Conservation (phyloP, 2,113 vertebrate genomes). For the Rostratula benghalensis region DNA sequence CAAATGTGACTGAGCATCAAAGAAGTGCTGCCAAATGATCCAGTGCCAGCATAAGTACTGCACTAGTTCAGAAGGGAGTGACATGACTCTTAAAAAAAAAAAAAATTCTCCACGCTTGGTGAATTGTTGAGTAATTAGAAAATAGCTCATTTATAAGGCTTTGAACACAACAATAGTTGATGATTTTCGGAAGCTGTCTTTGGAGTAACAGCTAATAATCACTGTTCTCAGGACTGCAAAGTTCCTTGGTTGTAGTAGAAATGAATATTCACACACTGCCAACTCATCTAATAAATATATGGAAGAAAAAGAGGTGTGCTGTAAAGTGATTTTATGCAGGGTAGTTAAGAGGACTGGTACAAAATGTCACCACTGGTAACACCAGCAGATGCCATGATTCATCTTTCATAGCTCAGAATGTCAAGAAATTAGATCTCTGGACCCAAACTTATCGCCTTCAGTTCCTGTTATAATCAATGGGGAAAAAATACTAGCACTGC, state of each 20-base stretch:
- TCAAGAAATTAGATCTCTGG: neutral
- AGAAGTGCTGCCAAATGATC: neutral
- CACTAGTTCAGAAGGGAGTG: neutral
- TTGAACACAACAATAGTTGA: neutral
- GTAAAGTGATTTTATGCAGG: neutral
- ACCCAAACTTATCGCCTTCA: neutral
- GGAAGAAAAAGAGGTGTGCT: neutral
- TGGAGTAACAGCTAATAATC: neutral
- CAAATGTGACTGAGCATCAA: neutral
- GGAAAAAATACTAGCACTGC: neutral
- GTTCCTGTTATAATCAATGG: neutral
- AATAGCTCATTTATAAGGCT: neutral
- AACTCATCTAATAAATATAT: neutral
- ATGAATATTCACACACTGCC: neutral
- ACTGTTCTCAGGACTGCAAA: neutral
- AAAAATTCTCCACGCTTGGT: neutral
- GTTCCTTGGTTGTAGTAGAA: neutral
- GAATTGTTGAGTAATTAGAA: neutral
- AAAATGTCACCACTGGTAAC: neutral
- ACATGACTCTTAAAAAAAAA: neutral
- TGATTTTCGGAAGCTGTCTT: neutral
- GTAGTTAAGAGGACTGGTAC: neutral
- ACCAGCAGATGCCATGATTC: neutral
- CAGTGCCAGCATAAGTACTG: neutral
- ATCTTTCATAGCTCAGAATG: neutral